These are phyloP conservation scores for Sinocyclocheilus anshuiensis DNA, from an alignment of 2,113 vertebrate genomes.

Conservation along the genomic window DNA sequence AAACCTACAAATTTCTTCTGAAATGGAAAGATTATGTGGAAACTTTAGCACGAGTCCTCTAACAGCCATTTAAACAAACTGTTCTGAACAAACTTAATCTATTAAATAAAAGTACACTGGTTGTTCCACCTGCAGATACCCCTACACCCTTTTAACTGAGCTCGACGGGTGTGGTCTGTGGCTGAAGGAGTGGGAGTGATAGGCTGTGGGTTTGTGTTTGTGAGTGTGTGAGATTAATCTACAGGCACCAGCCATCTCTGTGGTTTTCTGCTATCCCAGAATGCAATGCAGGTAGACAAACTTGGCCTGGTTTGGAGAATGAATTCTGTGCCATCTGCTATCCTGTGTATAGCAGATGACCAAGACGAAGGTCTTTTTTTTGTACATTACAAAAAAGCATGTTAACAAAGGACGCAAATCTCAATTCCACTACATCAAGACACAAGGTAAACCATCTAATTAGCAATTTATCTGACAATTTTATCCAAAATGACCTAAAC, in stretches of 20 bases:
- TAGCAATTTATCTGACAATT: not conserved
- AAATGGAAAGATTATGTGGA: not conserved
- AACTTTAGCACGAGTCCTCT: not conserved
- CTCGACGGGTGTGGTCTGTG: conserved; percentile 53
- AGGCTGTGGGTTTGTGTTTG: conserved; percentile 56
- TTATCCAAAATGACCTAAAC: not conserved
- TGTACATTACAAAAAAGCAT: not conserved
- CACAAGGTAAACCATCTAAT: not conserved
- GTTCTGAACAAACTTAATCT: not conserved
- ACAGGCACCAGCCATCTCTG: conserved; percentile 49
- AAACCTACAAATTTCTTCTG: not conserved
- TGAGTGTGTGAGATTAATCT: conserved; percentile 49
- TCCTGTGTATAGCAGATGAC: not conserved
- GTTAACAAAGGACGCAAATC: not conserved
- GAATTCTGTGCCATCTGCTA: not conserved
- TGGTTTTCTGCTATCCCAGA: conserved; percentile 43
- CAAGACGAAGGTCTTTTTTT: not conserved
- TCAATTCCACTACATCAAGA: not conserved
- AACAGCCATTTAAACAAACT: not conserved
- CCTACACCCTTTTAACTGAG: not conserved
- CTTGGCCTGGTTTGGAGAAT: not conserved
- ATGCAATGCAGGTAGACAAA: conserved; percentile 9
- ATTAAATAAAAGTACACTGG: not conserved
- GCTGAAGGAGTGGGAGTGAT: conserved; percentile 54
- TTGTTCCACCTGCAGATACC: conserved; percentile 40